Evolutionary conservation across 2,888 invertebrate genomes (phyloP), one percentile per base, ranked within the genome.

Genomic region (Acrocyrtus sp.): DNA sequence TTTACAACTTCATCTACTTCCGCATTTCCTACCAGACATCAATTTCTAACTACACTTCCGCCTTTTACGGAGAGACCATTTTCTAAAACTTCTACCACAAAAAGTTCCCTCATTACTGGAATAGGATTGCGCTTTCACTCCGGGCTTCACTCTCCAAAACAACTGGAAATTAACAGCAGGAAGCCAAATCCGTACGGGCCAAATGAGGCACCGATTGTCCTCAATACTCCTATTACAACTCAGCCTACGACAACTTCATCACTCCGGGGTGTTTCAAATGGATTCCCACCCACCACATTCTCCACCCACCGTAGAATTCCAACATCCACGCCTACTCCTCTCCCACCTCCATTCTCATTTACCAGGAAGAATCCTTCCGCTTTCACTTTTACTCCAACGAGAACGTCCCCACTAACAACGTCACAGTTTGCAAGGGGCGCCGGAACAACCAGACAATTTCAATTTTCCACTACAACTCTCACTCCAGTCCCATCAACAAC

Each of bases 41-140:
- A n/a, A 56, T 21, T 3, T 3, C 56, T 4, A 54, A 54, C 21
- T 21, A 43, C 5, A 34, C 50, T 22, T 27, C 12, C 24, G 3
- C 27, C 15, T 8, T 15, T 21, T 8, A 50, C 50, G 21, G 3
- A 22, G 8, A 17, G 15, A 8, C 50, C 50, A 8, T 50, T 22
- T 53, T 21, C 5, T 24, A n/a, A 21, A 22, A 3, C 17, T 5
- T 29, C 53, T 5, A 53, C 53, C 5, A 24, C 48, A 3, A 12
- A 12, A 15, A 61, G 61, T 10, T 17, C 47, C 10, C 27, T 73
- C 10, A 67, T 67, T 5, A 61, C 54, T 17, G 72, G 72, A 15
- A 15, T 73, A 24, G 72, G 72, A 1, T 56, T 73, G 12, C 60
- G 66, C 3, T 73, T 73, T 19, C 72, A 73, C 34, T 66, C 72